Base-by-base conservation (phyloP, 1,140 invertebrate genomes). In the Hycleus cichorii region DNA sequence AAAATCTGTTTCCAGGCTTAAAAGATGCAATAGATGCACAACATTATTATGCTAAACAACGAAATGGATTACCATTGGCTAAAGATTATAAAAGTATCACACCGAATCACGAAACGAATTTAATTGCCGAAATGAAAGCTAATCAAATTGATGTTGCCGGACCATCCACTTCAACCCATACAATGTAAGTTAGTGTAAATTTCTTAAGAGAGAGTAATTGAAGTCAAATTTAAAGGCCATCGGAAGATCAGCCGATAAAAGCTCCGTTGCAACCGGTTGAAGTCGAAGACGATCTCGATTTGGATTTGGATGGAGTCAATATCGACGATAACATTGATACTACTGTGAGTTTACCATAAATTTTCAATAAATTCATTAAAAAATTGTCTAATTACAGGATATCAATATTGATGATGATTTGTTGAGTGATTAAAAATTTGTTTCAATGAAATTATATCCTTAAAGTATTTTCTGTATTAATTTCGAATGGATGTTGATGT, bases 1-100 rank as follows among this genome's bases (percentile, higher is more conserved):
- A 95, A 70, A 99, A 99, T 79, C 78, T 99, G 39, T 99, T 99
- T 73, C 93, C 95, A 1, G 92, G 90, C 2, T 85, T 89, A 68
- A 76, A 76, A 44, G 87, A 95, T 61, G 80, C 88, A 0, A 69
- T 94, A 1, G 86, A 85, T 67, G 83, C 88, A 0, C 91, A 95
- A 74, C 78, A 85, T 58, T 89, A 80, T 68, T 66, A 88, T 40
- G 72, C 76, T 46, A 72, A 76, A 24, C 78, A 83, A 58, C 76
- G 77, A 39, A 76, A 76, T 39, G 69, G 70, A 8, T 69, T 75
- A 25, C 72, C 80, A 27, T 81, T 83, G 0, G 85, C 86, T 1
- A 69, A 70, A 11, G 63, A 74, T 6, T 85, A 82, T 49, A 66
- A 72, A 0, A 72, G 67, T 61, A 72, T 81, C 4, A 74, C 88